Evolutionary conservation across 1,140 invertebrate genomes (phyloP), one percentile per base, ranked within the genome.

Genomic region (Caerostris darwini): DNA sequence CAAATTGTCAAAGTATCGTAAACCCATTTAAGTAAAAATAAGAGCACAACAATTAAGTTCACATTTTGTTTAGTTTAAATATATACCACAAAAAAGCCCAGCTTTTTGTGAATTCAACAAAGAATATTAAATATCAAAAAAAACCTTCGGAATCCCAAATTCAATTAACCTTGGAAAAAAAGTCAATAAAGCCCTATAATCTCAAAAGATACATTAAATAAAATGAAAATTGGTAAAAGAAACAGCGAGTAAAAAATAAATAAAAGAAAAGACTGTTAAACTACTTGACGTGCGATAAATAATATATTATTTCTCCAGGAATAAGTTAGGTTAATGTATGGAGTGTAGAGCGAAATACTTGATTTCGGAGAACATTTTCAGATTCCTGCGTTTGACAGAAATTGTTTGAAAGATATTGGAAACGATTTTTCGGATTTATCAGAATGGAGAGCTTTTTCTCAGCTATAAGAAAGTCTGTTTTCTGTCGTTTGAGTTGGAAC

Each of bases 391-490:
- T 85, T 54, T 59, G 82, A 85, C 82, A 85, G 57, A 85, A 85
- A 85, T 85, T 56, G 82, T 85, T 57, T 58, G 82, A n/a, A 19
- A 85, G 82, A 59, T 85, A 85, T 85, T 85, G 82, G 82, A 85
- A 85, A 85, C 17, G 82, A 85, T 85, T 85, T 54, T 85, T 85
- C 82, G n/a, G 82, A 85, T 85, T 85, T 85, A 85, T 85, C 82
- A 56, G 8, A 85, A 58, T 59, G 57, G 57, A 57, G 58, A 58
- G 82, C 56, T 7, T 85, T 85, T 85, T 85, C 82, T 59, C 7
- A 57, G 82, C 82, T 19, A 85, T 85, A 85, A 85, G 12, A n/a
- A 85, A 85, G 82, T 85, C 82, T 85, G 82, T 57, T 85, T 85
- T 85, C 82, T 85, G 69, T 77, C 34, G 4, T 7, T 50, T 34